phyloP scores from a whole-genome alignment of 1,140 invertebrate genomes.

The Zaprionus africanus region DNA sequence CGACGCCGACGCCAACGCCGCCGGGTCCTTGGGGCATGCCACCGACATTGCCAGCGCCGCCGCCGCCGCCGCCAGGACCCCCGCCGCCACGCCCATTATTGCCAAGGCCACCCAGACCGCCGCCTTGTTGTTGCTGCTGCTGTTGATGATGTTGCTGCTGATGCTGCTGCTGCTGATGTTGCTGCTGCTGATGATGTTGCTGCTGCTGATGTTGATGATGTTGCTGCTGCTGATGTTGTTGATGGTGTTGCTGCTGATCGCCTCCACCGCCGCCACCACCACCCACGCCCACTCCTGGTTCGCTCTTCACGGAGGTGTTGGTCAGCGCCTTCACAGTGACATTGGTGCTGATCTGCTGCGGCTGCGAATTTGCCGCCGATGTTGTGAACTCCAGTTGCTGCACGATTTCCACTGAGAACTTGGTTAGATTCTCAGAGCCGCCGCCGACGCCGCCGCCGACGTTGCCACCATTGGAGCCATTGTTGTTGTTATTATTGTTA shows the following conservation, averaged over 20 bases:
- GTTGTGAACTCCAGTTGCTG: conserved; percentile 95
- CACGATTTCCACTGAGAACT: conserved; percentile 95
- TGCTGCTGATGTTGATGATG: conserved; percentile 40
- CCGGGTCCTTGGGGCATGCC: conserved; percentile 58
- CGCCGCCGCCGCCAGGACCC: conserved; percentile 51
- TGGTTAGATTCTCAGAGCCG: conserved; percentile 88
- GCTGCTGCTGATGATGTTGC: conserved; percentile 14
- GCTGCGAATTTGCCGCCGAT: conserved; percentile 91
- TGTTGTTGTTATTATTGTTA: conserved; percentile 63
- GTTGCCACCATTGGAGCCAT: conserved; percentile 50
- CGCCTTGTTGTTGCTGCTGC: conserved; percentile 72
- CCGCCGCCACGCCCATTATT: conserved; percentile 73
- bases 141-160: conserved; percentile 83
- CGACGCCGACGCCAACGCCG: conserved; percentile 18
- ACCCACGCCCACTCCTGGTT: conserved; percentile 85
- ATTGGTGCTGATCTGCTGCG: conserved; percentile 96
- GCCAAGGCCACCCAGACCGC: conserved; percentile 74
- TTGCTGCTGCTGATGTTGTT: conserved; percentile 81
- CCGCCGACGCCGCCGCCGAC: conserved; percentile 53
- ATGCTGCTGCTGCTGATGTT: conserved; percentile 72
- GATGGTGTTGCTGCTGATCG: conserved; percentile 49
- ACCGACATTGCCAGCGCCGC: conserved; percentile 44
- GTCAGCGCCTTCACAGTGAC: conserved; percentile 95
- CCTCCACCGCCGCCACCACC: conserved; percentile 68
- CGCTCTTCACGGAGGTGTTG: conserved; percentile 92